A percentile compares a stretch with the other conserved stretches of the same genome.
These are phyloP conservation scores for Pomatostomus ruficeps DNA, from an alignment of 2,113 vertebrate species.

Conservation along the genomic window DNA sequence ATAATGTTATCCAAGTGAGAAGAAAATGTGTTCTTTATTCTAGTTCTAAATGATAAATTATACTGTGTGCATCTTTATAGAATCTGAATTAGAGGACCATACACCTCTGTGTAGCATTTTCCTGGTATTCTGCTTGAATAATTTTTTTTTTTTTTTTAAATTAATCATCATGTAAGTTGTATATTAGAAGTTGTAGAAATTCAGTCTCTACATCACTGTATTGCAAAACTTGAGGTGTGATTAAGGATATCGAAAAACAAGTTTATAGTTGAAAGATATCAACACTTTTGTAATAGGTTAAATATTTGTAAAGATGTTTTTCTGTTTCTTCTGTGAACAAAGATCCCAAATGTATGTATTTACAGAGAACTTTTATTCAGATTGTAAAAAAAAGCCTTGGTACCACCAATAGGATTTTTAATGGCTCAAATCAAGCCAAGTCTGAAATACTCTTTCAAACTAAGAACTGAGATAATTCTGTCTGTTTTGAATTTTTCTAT, in stretches of 20 bases:
- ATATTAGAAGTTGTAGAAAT: not conserved
- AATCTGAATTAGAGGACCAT: not conserved
- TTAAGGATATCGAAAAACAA: not conserved
- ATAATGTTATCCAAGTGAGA: not conserved
- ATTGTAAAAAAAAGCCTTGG: not conserved
- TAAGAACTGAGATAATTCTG: not conserved
- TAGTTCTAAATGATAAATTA: not conserved
- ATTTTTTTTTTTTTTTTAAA: not conserved
- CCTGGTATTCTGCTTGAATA: not conserved
- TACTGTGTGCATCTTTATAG: not conserved
- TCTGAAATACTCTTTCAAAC: not conserved
- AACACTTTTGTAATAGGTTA: not conserved
- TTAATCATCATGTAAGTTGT: not conserved
- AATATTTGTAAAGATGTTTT: not conserved
- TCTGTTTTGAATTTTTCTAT: not conserved
- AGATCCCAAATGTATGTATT: not conserved
- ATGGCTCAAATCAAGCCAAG: not conserved
- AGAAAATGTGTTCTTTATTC: not conserved
- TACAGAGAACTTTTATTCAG: not conserved
- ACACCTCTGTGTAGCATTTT: not conserved
- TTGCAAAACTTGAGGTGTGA: not conserved
- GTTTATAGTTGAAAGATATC: not conserved
- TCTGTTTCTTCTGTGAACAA: not conserved
- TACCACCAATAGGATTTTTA: not conserved
- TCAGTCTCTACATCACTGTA: not conserved